These are phyloP conservation scores for Epinephelus lanceolatus DNA, from an alignment of 2,113 vertebrate genomes.

Conservation along the genomic window DNA sequence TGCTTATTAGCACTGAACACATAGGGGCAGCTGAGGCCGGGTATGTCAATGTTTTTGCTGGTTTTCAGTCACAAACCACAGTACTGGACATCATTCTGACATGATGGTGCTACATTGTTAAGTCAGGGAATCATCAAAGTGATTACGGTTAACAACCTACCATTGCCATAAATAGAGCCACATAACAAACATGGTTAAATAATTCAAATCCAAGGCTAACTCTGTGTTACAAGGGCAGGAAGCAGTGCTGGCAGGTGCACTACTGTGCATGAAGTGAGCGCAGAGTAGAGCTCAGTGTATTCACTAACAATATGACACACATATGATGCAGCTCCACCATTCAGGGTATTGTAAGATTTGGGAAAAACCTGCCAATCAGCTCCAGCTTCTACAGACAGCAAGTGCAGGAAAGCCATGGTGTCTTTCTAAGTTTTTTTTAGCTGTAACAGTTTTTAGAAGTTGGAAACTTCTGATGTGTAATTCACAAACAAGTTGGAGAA, in stretches of 20 bases:
- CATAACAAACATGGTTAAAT: neutral
- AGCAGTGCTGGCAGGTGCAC: too few species aligned
- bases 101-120: neutral
- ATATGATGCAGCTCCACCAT: neutral
- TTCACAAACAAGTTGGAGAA: neutral
- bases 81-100: neutral
- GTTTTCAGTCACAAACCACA: neutral
- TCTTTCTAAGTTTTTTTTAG: neutral
- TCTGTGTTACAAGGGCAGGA: neutral
- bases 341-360: neutral
- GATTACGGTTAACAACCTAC: neutral
- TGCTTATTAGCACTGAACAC: neutral
- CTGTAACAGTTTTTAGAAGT: neutral
- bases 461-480: neutral
- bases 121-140: neutral
- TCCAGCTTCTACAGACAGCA: neutral
- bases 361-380: neutral
- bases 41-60: neutral
- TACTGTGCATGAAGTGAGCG: conserved; percentile 2
- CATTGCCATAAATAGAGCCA: neutral
- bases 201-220: neutral
- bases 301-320: neutral
- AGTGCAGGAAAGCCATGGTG: neutral
- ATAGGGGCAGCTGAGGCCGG: neutral
- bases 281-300: neutral